Evolutionary conservation across 1,140 invertebrate genomes (phyloP).

Genomic region (Augochlora pura): DNA sequence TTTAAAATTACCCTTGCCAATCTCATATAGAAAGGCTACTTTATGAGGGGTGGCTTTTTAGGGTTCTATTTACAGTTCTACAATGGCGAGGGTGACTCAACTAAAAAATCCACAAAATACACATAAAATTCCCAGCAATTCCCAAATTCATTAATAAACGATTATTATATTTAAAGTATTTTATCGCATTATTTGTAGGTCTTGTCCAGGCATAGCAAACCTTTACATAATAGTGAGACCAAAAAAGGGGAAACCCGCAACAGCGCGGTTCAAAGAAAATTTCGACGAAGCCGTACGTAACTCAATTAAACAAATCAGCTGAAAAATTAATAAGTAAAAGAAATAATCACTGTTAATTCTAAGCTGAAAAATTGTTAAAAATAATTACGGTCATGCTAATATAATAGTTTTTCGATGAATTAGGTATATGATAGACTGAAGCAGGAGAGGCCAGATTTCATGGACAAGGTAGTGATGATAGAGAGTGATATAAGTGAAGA

Average conservation of each 20-base stretch:
- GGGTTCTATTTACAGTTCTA: no score
- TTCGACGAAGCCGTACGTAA: slow-evolving; percentile 81
- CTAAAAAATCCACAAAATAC: no score
- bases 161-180: no score
- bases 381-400: no score
- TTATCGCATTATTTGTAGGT: slow-evolving; percentile 74
- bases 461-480: slow-evolving; percentile 82
- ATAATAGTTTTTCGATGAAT: not conserved
- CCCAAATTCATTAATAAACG: no score
- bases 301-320: not conserved
- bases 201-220: slow-evolving; percentile 84
- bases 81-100: no score
- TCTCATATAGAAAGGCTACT: no score
- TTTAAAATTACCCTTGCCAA: no score
- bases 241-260: slow-evolving; percentile 85
- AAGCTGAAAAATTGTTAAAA: no score
- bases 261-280: slow-evolving; percentile 81
- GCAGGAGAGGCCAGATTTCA: slow-evolving; percentile 71
- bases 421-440: slow-evolving; percentile 81
- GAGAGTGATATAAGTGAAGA: slow-evolving; percentile 82
- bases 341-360: not conserved
- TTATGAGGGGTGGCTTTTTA: no score
- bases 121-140: no score
- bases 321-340: not conserved
- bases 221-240: slow-evolving; percentile 86